Evolutionary conservation across 2,888 invertebrate species (phyloP).

Genomic region (Torymus texanus): DNA sequence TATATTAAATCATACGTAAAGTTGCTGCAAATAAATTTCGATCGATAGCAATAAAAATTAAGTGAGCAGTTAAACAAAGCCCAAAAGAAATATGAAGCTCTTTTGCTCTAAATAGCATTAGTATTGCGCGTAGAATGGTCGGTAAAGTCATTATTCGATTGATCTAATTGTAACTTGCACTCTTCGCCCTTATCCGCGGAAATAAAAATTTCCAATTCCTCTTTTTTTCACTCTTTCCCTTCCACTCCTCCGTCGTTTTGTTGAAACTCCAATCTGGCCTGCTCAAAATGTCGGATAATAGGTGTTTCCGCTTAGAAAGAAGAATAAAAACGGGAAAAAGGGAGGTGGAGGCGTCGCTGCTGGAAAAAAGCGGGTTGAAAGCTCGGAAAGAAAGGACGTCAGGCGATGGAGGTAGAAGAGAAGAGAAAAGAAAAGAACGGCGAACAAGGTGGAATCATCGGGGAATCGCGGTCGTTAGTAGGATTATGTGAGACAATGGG

Average conservation of each 20-base stretch:
- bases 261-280: slow-evolving; percentile 33
- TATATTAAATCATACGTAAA: too few relatives aligned
- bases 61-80: too few relatives aligned
- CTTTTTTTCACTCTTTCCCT: neutral
- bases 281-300: slow-evolving; percentile 38
- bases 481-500: slow-evolving; percentile 62
- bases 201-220: slow-evolving; percentile 14
- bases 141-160: slow-evolving; percentile 9
- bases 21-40: too few relatives aligned
- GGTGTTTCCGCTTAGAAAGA: slow-evolving; percentile 49
- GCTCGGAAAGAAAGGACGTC: slow-evolving; percentile 31
- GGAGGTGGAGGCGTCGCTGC: neutral
- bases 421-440: slow-evolving; percentile 46
- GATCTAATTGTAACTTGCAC: slow-evolving; percentile 2
- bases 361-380: slow-evolving; percentile 29
- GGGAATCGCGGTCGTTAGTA: slow-evolving; percentile 58
- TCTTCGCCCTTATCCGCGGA: neutral
- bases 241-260: neutral
- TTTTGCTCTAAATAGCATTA: too few relatives aligned
- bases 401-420: slow-evolving; percentile 12
- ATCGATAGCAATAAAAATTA: too few relatives aligned
- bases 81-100: too few relatives aligned
- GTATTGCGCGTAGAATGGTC: too few relatives aligned
- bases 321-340: slow-evolving; percentile 31
- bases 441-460: slow-evolving; percentile 56